A percentile compares a stretch with the other conserved stretches of the same genome.
Evolutionary conservation across 2,113 vertebrate species (phyloP).

Genomic region (Erythrocercus mccallii): DNA sequence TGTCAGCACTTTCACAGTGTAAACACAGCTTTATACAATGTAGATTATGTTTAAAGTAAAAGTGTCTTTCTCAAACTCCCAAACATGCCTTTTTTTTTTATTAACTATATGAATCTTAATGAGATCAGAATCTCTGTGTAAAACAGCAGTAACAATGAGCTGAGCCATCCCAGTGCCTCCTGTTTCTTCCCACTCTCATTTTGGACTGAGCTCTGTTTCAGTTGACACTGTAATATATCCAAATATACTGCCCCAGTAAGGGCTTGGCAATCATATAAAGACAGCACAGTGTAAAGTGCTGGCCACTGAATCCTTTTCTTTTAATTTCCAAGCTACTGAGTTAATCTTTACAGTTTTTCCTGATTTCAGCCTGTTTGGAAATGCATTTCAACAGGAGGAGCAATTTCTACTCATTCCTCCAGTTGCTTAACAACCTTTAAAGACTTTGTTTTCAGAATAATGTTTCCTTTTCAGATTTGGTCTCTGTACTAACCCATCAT

Average conservation of each 20-base stretch:
- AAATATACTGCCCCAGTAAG: background rate
- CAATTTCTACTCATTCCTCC: background rate
- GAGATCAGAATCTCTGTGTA: background rate
- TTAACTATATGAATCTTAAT: background rate
- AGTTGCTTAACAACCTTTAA: background rate
- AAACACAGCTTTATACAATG: conserved; percentile 12
- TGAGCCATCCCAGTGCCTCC: background rate
- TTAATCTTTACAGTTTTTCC: background rate
- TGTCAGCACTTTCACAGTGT: conserved; percentile 11
- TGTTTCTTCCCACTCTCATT: background rate
- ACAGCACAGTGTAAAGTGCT: background rate
- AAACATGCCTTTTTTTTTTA: background rate
- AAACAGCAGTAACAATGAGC: background rate
- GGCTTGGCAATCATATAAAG: background rate
- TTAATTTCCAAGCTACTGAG: background rate
- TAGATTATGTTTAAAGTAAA: background rate
- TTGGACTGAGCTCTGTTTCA: background rate
- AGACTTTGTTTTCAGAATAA: background rate
- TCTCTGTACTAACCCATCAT: background rate
- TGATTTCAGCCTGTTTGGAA: background rate
- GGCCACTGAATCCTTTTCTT: background rate
- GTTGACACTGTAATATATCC: rapidly evolving
- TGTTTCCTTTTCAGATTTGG: background rate
- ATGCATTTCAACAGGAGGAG: background rate
- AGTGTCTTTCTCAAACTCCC: background rate